phyloP scores from a whole-genome alignment of 2,797 vertebrate genomes.

The Dryobates pubescens region DNA sequence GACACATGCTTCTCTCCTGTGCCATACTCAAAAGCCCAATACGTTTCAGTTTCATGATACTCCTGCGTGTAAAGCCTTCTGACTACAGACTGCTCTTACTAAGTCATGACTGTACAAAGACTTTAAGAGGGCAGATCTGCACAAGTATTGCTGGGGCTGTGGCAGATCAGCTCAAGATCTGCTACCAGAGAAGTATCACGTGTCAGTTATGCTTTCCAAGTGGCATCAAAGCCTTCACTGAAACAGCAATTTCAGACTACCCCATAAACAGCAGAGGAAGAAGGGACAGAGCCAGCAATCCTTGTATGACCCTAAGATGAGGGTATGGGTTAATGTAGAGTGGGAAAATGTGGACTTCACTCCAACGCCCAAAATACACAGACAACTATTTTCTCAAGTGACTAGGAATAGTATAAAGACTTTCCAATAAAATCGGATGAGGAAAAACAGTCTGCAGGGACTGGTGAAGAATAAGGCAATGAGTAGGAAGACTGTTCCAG shows the following conservation, averaged over 20 bases:
- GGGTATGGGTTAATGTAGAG: not conserved
- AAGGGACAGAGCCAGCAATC: not conserved
- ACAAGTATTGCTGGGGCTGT: too few relatives aligned
- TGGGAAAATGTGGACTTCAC: constrained; percentile 32
- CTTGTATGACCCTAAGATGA: not conserved
- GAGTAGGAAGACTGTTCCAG: not conserved
- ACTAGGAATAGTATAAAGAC: constrained; percentile 16
- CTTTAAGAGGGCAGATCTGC: not conserved
- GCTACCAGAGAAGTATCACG: not conserved
- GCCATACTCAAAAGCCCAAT: rapidly evolving
- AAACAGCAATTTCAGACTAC: not conserved
- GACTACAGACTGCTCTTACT: not conserved
- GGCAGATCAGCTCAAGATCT: not conserved
- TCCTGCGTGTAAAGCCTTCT: not conserved
- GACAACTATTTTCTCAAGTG: constrained; percentile 39
- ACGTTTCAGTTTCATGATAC: not conserved
- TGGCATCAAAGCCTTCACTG: not conserved
- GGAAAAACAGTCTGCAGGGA: not conserved
- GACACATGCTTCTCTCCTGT: not conserved
- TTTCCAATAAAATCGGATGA: not conserved
- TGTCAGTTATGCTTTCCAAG: not conserved
- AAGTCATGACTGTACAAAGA: not conserved
- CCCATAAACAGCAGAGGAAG: not conserved
- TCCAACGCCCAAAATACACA: constrained; percentile 11
- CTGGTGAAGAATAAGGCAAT: not conserved